Evolutionary conservation across 2,797 vertebrate genomes (phyloP), one percentile per base, ranked within the genome.

Genomic region (Iguana delicatissima): DNA sequence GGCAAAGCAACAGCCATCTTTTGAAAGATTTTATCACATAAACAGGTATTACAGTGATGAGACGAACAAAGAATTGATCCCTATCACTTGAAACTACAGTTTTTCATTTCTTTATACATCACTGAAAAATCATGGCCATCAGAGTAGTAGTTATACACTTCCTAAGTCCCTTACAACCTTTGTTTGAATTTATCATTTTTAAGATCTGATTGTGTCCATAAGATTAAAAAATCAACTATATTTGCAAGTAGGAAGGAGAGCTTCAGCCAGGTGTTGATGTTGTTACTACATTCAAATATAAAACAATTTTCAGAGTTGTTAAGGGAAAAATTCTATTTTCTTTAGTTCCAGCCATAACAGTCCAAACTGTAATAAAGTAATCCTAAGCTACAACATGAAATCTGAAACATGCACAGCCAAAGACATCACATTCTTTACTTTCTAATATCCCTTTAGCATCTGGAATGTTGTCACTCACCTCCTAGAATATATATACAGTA

Each of bases 341-440:
- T 84, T 92, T 89, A 29, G 55, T 72, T 24, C 52, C 13, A 62
- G 72, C 8, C 91, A 88, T 91, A 92, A 92, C 29, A 81, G 67
- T 6, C 22, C 18, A 6, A 91, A 32, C 83, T 42, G 42, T 18
- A 73, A 80, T n/a, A 42, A 87, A n/a, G 81, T 79, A 90, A 89
- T 1, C 8, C 52, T 29, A 83, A 55, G 1, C 83, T 82, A 64
- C 55, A 76, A 73, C 55, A 77, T 0, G 16, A 92, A 87, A 55
- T 55, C n/a, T 3, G 76, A 55, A 82, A 89, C 84, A 91, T 1
- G 84, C 0, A 3, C n/a, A 24, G 83, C 62, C 29, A 32, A n/a
- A 84, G 32, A 59, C 76, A 86, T 64, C n/a, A 64, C 12, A 1
- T 88, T 84, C 62, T 22, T 81, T 13, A 29, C 6, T 6, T 38